Conservation (phyloP, 1,140 invertebrate species). For the Reticulitermes speratus region DNA sequence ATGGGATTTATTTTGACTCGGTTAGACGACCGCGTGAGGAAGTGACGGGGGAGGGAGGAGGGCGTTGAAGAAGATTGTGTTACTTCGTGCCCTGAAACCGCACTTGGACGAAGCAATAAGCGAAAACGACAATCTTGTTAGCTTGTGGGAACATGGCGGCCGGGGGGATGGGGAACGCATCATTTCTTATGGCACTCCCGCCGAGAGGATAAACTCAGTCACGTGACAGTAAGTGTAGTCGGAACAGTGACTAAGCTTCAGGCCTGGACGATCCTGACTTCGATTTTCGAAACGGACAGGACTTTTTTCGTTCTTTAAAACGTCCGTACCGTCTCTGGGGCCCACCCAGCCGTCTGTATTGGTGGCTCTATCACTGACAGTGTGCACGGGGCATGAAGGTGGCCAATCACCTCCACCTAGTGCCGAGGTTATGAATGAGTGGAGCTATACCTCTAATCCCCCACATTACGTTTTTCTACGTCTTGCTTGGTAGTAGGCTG, state of each 20-base stretch:
- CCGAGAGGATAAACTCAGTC: not conserved
- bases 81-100: not conserved
- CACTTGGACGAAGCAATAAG: not conserved
- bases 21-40: not conserved
- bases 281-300: not conserved
- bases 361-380: too few species aligned
- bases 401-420: too few species aligned
- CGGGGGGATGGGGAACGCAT: not conserved
- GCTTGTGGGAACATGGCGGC: not conserved
- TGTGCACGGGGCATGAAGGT: too few species aligned
- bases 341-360: too few species aligned
- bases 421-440: too few species aligned
- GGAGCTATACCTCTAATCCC: too few species aligned
- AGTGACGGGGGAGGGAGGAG: too few species aligned
- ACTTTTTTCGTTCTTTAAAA: too few species aligned
- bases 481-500: too few species aligned
- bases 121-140: not conserved
- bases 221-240: not conserved
- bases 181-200: not conserved
- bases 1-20: not conserved
- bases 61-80: not conserved
- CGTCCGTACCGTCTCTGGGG: too few species aligned
- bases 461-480: too few species aligned
- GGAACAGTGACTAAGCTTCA: too few species aligned
- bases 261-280: not conserved